Conservation (phyloP, 2,113 vertebrate species). For the Beaufortia kweichowensis region DNA sequence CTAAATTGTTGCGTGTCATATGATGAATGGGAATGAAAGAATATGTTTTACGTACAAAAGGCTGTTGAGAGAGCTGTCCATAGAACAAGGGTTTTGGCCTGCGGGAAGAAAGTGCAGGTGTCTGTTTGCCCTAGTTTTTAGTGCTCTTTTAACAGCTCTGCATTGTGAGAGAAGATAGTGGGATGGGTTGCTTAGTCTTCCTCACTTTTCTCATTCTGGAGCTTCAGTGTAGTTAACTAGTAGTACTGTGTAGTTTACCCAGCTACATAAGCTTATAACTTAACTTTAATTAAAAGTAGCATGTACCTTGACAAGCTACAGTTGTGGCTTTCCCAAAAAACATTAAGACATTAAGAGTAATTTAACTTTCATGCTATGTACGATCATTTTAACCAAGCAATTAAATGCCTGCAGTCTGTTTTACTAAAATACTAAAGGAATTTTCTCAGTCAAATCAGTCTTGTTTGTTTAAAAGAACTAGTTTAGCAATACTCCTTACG, state of each 20-base stretch:
- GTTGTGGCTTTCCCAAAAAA: too few relatives aligned
- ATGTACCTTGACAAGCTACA: too few relatives aligned
- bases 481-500: constrained; percentile 33
- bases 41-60: too few relatives aligned
- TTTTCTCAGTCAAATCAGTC: background rate
- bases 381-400: background rate
- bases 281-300: too few relatives aligned
- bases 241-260: too few relatives aligned
- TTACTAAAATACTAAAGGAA: background rate
- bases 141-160: background rate
- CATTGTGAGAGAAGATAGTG: background rate
- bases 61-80: too few relatives aligned
- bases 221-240: too few relatives aligned
- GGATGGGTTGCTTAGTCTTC: background rate
- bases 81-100: background rate
- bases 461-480: constrained; percentile 11
- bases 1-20: too few relatives aligned
- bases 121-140: background rate
- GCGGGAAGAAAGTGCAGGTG: background rate
- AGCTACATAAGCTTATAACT: too few relatives aligned
- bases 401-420: background rate
- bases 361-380: background rate
- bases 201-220: background rate
- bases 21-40: too few relatives aligned
- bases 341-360: too few relatives aligned